Evolutionary conservation across 37 sponge, comb jelly and placozoan species (phyloP), one percentile per base, ranked within the genome.

Genomic region (Geodia barretti): DNA sequence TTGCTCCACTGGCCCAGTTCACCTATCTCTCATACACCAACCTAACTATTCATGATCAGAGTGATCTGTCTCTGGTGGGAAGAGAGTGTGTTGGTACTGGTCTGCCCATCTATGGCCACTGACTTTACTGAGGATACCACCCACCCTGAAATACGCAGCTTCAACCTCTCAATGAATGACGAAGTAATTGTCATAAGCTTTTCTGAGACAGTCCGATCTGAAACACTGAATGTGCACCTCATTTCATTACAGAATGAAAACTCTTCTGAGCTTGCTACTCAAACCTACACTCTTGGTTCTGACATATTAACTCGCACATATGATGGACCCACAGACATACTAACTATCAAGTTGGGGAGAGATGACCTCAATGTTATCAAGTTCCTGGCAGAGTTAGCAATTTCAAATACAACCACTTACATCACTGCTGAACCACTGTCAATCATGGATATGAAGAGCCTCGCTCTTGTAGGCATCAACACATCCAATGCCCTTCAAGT

Each of bases 331-430:
- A 84, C 84, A 23, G 90, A 80, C 43, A 24, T 84, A 20, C 26
- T 96, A n/a, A 84, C 77, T 1, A 85, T 93, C 32, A 47, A 34
- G 54, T 40, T 96, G 21, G 74, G 80, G 20, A 77, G 61, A 14
- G 61, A 43, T 36, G 93, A 96, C 64, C 30, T 87, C 42, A 93
- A 96, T 71, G 63, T 78, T 14, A 93, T 96, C 71, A 96, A 96
- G 66, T 77, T 60, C 43, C 60, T 90, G 19, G 72, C 67, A 32
- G 74, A 90, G 9, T 64, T 96, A 65, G 97, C 91, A 23, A 78
- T 76, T 1, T 88, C 84, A 0, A 82, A 74, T 14, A 64, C 71
- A n/a, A 88, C 91, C 21, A 90, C 94, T 17, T 90, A 68, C 73
- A 70, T 96, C 4, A 33, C 84, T 66, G 83, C 83, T 32, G 68